Evolutionary conservation across 2,888 invertebrate genomes (phyloP).

Genomic region (Calameuta idolon): DNA sequence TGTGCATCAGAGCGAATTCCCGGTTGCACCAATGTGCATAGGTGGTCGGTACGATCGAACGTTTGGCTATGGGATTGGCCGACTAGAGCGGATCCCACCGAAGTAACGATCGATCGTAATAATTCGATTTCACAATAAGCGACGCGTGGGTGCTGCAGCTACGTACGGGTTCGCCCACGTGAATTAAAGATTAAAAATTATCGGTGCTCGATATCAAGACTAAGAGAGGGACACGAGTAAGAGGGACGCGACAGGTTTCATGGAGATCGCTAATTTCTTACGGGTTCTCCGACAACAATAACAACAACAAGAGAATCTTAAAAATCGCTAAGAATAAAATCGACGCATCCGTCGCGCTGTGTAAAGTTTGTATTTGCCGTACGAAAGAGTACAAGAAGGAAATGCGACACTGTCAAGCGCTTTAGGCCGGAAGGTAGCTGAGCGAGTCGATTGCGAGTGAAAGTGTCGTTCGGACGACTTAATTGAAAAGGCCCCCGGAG

Average conservation of each 20-base stretch:
- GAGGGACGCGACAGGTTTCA: background rate
- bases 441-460: constrained; percentile 4
- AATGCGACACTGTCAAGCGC: background rate
- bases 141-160: constrained; percentile 27
- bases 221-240: background rate
- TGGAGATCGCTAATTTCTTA: background rate
- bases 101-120: constrained; percentile 14
- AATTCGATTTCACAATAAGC: constrained; percentile 27
- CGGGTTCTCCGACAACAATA: background rate
- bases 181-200: constrained; percentile 11
- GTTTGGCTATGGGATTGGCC: constrained; percentile 15
- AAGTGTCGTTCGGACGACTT: constrained; percentile 14
- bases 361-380: background rate
- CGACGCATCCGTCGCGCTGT: background rate
- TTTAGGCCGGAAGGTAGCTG: background rate
- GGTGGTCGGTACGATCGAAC: constrained; percentile 23
- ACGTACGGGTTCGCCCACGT: constrained; percentile 39
- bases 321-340: background rate
- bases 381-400: background rate
- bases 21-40: constrained; percentile 7
- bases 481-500: constrained; percentile 29
- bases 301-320: background rate
- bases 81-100: constrained; percentile 28
- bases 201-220: background rate
- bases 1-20: constrained; percentile 10